Evolutionary conservation across 2,113 vertebrate species (phyloP).

Genomic region (Centropus bengalensis): DNA sequence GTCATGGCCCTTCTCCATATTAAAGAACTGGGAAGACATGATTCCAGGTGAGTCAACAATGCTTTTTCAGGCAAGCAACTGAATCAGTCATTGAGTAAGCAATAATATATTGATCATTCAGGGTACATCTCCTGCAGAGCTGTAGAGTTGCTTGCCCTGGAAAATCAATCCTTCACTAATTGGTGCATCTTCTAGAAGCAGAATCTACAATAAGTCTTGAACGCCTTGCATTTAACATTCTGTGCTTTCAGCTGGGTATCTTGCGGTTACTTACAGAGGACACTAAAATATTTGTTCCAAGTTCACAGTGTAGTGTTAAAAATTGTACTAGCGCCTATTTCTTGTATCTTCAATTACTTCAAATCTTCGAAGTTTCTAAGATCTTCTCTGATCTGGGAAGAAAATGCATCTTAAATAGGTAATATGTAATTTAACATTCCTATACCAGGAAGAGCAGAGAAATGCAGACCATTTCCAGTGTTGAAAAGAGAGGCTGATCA

Average conservation of each 20-base stretch:
- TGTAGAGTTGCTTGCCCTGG: not conserved
- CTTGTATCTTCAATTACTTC: not conserved
- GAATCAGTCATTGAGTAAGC: not conserved
- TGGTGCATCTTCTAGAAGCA: not conserved
- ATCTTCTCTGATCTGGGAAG: not conserved
- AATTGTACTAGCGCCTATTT: not conserved
- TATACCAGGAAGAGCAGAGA: not conserved
- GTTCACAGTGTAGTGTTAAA: not conserved
- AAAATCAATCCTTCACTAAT: conserved; percentile 23
- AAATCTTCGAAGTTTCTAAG: not conserved
- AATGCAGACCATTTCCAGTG: not conserved
- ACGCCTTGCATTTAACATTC: not conserved
- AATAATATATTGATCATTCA: conserved; percentile 16
- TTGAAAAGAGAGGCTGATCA: not conserved
- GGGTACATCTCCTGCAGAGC: not conserved
- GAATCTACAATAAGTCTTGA: not conserved
- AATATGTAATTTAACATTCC: too few species aligned
- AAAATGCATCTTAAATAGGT: not conserved
- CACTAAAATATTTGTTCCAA: not conserved
- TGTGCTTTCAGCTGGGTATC: not conserved
- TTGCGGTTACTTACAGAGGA: not conserved
- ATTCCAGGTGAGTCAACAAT: not conserved
- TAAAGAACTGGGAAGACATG: not conserved
- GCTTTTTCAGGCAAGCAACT: not conserved
- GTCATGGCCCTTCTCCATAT: not conserved